Evolutionary conservation across 2,797 vertebrate species (phyloP).

Genomic region (Eulemur rubriventer): DNA sequence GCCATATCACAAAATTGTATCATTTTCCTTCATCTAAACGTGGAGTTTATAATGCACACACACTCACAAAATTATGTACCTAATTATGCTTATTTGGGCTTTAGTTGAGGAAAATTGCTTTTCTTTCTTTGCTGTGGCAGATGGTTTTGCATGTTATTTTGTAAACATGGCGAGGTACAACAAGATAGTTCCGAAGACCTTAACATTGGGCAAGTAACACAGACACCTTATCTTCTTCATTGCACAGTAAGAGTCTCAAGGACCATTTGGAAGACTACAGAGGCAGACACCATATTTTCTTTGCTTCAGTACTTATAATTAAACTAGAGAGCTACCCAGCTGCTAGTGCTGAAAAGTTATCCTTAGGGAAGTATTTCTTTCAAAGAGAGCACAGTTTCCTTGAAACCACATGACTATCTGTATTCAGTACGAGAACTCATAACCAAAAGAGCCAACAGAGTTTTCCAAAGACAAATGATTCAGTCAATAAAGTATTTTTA

Average conservation of each 20-base stretch:
- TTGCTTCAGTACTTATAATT: slow-evolving; percentile 5
- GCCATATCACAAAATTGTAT: not conserved
- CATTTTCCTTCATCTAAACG: not conserved
- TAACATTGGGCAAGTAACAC: not conserved
- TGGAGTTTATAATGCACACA: not conserved
- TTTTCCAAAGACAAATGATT: not conserved
- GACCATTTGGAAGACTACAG: not conserved
- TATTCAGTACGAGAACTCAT: not conserved
- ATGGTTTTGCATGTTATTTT: not conserved
- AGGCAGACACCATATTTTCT: not conserved
- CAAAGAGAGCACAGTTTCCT: not conserved
- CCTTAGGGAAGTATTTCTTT: not conserved
- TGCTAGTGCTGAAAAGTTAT: not conserved
- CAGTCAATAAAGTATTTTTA: not conserved
- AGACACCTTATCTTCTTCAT: not conserved
- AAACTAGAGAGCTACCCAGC: not conserved
- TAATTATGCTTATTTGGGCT: not conserved
- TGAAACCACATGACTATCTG: not conserved
- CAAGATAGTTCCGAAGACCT: not conserved
- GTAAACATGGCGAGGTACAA: not conserved
- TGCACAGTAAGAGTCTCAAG: not conserved
- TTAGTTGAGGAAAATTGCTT: not conserved
- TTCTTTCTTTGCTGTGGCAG: not conserved
- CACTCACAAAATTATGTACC: not conserved
- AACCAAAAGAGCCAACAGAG: not conserved